Conservation (phyloP, 2,888 invertebrate species). For the Troilus luridus region DNA sequence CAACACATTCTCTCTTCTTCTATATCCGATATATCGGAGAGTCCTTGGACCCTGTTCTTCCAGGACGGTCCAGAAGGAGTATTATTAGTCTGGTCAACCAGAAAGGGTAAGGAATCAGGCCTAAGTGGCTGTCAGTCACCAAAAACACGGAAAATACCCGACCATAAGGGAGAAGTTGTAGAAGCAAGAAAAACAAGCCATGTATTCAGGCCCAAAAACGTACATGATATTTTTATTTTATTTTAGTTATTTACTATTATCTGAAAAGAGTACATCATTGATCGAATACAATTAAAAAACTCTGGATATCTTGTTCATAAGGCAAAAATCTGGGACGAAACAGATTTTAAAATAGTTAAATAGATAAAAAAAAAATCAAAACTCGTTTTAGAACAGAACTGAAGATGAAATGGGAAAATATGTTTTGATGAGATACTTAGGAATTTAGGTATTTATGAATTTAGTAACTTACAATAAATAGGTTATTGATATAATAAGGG, state of each 20-base stretch:
- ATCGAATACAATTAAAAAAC: neutral
- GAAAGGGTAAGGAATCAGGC: neutral
- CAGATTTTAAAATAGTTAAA: too few species aligned
- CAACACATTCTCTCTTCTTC: neutral
- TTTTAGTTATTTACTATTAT: neutral
- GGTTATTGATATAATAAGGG: too few species aligned
- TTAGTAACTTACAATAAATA: too few species aligned
- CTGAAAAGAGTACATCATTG: neutral
- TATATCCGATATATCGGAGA: neutral
- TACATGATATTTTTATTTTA: neutral
- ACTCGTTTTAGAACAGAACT: too few species aligned
- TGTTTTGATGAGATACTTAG: too few species aligned
- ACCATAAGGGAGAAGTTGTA: neutral
- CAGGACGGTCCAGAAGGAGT: neutral
- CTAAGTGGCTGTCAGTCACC: constrained; percentile 18
- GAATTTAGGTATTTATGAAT: too few species aligned
- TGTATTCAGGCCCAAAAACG: too few species aligned
- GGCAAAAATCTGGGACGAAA: too few species aligned
- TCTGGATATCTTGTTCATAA: neutral
- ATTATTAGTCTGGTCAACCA: neutral
- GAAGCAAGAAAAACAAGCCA: neutral
- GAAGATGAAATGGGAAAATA: too few species aligned
- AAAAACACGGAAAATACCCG: neutral
- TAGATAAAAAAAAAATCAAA: too few species aligned
- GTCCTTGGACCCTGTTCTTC: neutral